Evolutionary conservation across 2,888 invertebrate genomes (phyloP).

Genomic region (Acronicta alni): DNA sequence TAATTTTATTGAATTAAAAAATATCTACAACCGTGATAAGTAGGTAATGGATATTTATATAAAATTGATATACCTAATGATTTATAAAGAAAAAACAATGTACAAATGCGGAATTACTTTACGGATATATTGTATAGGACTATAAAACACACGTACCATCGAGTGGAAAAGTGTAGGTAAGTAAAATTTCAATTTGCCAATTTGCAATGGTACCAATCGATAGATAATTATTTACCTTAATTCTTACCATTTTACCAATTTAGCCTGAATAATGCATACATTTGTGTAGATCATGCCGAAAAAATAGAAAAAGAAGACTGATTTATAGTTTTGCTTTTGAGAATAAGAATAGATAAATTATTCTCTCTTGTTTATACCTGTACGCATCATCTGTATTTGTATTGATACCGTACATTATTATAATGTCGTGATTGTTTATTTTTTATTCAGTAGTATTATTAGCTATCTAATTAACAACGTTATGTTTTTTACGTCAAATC

Average conservation of each 20-base stretch:
- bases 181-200: background rate
- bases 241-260: no score
- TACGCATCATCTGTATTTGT: slow-evolving; percentile 27
- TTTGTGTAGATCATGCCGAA: no score
- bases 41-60: slow-evolving; percentile 18
- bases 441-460: slow-evolving; percentile 6
- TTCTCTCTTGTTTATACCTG: slow-evolving; percentile 10
- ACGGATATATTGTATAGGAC: slow-evolving; percentile 1
- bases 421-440: slow-evolving; percentile 32
- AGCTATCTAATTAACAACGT: slow-evolving; percentile 1
- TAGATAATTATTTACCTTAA: no score
- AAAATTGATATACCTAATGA: no score
- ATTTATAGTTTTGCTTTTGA: no score
- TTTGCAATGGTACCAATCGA: no score
- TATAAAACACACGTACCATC: slow-evolving; percentile 16
- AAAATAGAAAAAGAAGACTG: no score
- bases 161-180: slow-evolving; percentile 16
- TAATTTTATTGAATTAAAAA: slow-evolving; percentile 21
- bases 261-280: no score
- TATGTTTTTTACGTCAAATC: background rate
- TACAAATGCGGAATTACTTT: background rate
- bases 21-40: slow-evolving; percentile 15
- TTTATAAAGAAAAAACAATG: background rate
- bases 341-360: background rate
- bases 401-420: slow-evolving; percentile 18